These are phyloP conservation scores for Spilosoma lubricipeda DNA, from an alignment of 2,888 invertebrate species.

Conservation along the genomic window DNA sequence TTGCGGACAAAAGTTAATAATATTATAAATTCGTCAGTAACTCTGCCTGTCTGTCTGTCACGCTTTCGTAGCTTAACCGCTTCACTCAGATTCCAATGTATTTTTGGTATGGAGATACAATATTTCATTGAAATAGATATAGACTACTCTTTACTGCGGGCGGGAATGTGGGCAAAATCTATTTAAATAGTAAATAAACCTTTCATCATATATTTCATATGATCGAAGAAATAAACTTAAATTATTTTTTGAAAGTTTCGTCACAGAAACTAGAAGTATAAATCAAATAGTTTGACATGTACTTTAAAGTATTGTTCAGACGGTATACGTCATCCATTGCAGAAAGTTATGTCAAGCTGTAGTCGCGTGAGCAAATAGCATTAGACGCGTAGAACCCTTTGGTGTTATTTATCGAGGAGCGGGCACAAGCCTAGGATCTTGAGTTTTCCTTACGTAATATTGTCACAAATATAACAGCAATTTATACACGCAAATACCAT, in stretches of 20 bases:
- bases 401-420: slow-evolving; percentile 79
- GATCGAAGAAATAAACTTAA: background rate
- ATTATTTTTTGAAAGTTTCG: background rate
- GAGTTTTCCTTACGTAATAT: slow-evolving; percentile 52
- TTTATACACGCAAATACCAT: slow-evolving; percentile 51
- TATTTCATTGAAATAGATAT: too few relatives aligned
- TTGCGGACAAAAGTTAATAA: too few relatives aligned
- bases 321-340: slow-evolving; percentile 56
- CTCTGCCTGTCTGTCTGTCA: too few relatives aligned
- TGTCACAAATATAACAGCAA: slow-evolving; percentile 56
- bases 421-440: slow-evolving; percentile 55
- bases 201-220: too few relatives aligned
- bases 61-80: too few relatives aligned
- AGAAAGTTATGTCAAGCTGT: slow-evolving; percentile 67
- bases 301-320: slow-evolving; percentile 11
- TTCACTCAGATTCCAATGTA: too few relatives aligned
- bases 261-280: background rate
- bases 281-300: slow-evolving; percentile 14
- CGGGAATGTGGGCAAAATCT: too few relatives aligned
- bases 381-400: slow-evolving; percentile 79
- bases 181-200: background rate
- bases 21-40: too few relatives aligned
- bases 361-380: slow-evolving; percentile 76
- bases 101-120: too few relatives aligned
- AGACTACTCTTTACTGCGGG: too few relatives aligned